Conservation (phyloP, 2,888 invertebrate genomes). For the Hirtodrosophila histrioides region DNA sequence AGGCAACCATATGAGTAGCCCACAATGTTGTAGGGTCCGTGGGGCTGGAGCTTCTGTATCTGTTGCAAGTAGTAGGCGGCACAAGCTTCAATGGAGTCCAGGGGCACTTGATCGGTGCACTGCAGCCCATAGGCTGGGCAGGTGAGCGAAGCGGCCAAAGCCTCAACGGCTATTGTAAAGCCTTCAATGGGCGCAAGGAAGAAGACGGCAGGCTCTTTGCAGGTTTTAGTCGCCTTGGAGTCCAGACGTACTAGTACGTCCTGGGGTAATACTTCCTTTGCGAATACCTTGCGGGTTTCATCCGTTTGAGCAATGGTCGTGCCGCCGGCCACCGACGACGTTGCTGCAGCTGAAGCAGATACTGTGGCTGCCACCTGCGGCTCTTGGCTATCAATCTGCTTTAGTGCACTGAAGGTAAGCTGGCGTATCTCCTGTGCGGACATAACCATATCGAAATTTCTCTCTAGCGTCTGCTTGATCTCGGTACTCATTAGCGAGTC, state of each 20-base stretch:
- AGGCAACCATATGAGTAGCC: slow-evolving; percentile 98
- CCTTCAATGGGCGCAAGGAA: slow-evolving; percentile 96
- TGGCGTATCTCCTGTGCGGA: slow-evolving; percentile 95
- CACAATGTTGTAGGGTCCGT: slow-evolving; percentile 93
- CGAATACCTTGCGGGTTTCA: slow-evolving; percentile 86
- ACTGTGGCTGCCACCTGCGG: slow-evolving; percentile 15
- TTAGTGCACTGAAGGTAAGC: slow-evolving; percentile 91
- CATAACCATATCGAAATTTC: slow-evolving; percentile 95
- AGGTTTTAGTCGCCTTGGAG: slow-evolving; percentile 83
- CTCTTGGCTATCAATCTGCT: slow-evolving; percentile 84
- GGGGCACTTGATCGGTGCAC: slow-evolving; percentile 91
- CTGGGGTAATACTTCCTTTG: slow-evolving; percentile 90
- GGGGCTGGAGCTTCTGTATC: slow-evolving; percentile 90
- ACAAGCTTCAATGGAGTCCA: slow-evolving; percentile 89
- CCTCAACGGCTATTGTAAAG: slow-evolving; percentile 89
- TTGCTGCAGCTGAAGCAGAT: background rate
- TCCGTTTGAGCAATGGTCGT: slow-evolving; percentile 82
- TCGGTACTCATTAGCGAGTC: slow-evolving; percentile 99
- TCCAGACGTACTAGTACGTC: slow-evolving; percentile 89
- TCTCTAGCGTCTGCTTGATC: slow-evolving; percentile 97
- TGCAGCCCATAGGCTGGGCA: slow-evolving; percentile 94
- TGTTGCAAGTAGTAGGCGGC: slow-evolving; percentile 90
- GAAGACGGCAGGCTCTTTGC: slow-evolving; percentile 86
- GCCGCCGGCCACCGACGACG: slow-evolving; percentile 28
- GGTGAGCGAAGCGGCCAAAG: slow-evolving; percentile 89